Evolutionary conservation across 2,888 invertebrate genomes (phyloP), one percentile per base, ranked within the genome.

Genomic region (Watsonalla cultraria): DNA sequence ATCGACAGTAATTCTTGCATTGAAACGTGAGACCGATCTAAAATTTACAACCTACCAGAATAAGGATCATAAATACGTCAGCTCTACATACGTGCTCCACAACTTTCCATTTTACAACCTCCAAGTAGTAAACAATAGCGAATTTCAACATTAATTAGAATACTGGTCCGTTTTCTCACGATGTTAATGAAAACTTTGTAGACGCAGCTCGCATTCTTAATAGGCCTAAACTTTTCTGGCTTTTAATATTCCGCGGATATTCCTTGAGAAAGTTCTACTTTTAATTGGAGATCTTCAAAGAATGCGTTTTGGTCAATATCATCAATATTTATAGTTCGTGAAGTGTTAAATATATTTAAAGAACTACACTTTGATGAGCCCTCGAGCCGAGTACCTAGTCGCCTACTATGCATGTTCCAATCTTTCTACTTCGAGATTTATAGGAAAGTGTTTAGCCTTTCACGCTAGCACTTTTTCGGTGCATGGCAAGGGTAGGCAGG

Each of bases 61-160:
- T 49, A 35, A 13, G 0, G 47, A n/a, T 7, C 34, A 35, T 47
- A 54, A 56, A 55, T 50, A 54, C 52, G 34, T 53, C 56, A 57
- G 47, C 49, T 42, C 47, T 57, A 57, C 55, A 46, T 51, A 61
- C 56, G 53, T 42, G 64, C 52, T 60, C 66, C 57, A 62, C 71
- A 64, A 77, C 81, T 82, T 80, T 82, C 80, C 76, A 70, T 82
- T 80, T 79, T 77, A 79, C 65, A 65, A 66, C 69, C 64, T 70
- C 70, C 69, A 71, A 79, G 65, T 59, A 59, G 64, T 64, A 65
- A 74, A 74, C 73, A 72, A 72, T 68, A 70, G 66, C 58, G 56
- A 57, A 65, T 78, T 74, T 68, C 76, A 76, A 69, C 74, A 69
- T 64, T 74, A 72, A 73, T 72, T 72, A 69, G 59, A 62, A 66